phyloP scores from a whole-genome alignment of 2,797 vertebrate genomes.

The Acanthurus tractus region DNA sequence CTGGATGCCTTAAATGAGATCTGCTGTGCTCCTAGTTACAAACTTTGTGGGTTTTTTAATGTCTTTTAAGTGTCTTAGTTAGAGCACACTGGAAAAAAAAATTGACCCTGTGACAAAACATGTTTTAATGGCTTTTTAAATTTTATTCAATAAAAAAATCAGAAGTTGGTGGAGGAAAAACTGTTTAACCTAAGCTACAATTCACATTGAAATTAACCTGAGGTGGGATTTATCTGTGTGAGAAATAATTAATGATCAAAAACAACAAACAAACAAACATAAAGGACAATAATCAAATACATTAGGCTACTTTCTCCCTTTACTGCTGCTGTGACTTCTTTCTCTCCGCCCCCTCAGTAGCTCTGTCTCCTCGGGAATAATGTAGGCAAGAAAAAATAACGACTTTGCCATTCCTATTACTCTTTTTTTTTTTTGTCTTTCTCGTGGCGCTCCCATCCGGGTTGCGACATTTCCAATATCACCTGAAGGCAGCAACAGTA shows the following conservation, averaged over 20 bases:
- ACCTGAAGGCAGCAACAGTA: conserved; percentile 71
- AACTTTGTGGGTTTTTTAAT: neutral
- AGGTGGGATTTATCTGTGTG: neutral
- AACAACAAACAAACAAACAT: neutral
- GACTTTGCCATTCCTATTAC: conserved; percentile 12
- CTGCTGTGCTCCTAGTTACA: conserved; percentile 11
- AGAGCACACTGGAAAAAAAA: neutral
- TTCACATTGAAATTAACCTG: neutral
- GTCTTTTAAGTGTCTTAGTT: neutral
- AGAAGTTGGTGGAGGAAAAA: neutral
- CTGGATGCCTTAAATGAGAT: conserved; percentile 41
- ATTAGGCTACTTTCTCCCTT: conserved; percentile 45
- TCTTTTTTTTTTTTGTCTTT: neutral
- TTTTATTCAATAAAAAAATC: neutral
- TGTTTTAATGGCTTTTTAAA: neutral
- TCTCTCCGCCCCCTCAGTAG: conserved; percentile 34
- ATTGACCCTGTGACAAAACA: neutral
- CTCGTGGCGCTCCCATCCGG: conserved; percentile 10
- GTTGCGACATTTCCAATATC: conserved; percentile 54
- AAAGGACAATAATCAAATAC: conserved; percentile 20
- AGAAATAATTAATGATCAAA: conserved; percentile 20
- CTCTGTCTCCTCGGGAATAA: conserved; percentile 25
- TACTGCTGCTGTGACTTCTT: conserved; percentile 40
- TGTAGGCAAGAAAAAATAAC: conserved; percentile 25
- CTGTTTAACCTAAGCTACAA: neutral